Conservation (phyloP, 2,113 vertebrate species). For the Motacilla tschutschensis region DNA sequence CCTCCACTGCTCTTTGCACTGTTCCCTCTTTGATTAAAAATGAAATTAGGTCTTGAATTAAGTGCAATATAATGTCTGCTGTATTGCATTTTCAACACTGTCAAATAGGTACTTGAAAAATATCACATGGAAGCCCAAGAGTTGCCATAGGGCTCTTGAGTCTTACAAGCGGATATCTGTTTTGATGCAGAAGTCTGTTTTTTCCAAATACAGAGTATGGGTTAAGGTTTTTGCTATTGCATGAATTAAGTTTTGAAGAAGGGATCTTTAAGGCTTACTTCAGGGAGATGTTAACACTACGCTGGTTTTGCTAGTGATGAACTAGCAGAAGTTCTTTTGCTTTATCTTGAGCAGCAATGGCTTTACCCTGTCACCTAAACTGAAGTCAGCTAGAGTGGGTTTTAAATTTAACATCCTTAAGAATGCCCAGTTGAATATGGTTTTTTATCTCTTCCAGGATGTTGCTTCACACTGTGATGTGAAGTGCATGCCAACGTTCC, state of each 20-base stretch:
- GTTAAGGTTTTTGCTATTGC: neutral
- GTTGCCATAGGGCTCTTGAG: neutral
- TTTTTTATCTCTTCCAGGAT: slow-evolving; percentile 75
- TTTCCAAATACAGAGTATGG: neutral
- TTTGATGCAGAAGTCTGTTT: neutral
- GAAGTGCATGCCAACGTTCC: slow-evolving; percentile 92
- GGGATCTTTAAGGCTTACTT: neutral
- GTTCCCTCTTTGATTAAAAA: neutral
- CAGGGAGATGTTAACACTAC: neutral
- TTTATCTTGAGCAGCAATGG: neutral
- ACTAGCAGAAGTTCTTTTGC: neutral
- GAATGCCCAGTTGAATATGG: neutral
- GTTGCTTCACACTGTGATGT: slow-evolving; percentile 74
- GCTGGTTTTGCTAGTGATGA: neutral
- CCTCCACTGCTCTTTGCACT: neutral
- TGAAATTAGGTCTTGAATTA: neutral
- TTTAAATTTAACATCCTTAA: neutral
- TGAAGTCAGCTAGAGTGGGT: neutral
- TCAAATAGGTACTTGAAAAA: neutral
- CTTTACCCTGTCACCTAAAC: neutral
- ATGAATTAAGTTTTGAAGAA: neutral
- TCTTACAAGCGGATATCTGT: neutral
- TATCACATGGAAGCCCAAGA: neutral
- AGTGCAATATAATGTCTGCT: neutral
- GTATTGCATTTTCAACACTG: neutral